phyloP scores from a whole-genome alignment of 2,797 vertebrate genomes.

The Graptemys geographica region DNA sequence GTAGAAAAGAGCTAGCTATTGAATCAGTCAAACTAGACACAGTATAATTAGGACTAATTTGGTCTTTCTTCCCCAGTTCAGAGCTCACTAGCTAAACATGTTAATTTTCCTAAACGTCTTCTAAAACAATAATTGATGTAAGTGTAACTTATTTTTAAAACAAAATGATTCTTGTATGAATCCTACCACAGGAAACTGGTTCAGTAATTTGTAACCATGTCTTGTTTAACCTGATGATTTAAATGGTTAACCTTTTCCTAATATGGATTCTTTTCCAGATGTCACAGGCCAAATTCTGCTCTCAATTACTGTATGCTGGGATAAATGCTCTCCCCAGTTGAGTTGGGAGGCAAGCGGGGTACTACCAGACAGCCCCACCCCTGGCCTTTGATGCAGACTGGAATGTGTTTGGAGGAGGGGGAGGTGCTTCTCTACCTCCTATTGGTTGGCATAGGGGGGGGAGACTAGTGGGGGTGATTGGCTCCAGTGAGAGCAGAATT shows the following conservation, averaged over 20 bases:
- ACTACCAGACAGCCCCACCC: not conserved
- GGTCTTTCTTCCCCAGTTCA: conserved; percentile 1
- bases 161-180: not conserved
- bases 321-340: not conserved
- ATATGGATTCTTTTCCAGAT: not conserved
- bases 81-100: not conserved
- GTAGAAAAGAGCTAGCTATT: not conserved
- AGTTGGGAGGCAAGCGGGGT: not conserved
- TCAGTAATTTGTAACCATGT: not conserved
- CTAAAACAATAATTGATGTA: not conserved
- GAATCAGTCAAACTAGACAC: not conserved
- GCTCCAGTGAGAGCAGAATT: not conserved
- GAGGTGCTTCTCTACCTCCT: not conserved
- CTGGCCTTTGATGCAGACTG: not conserved
- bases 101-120: not conserved
- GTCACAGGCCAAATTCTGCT: not conserved
- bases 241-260: accelerated
- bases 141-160: not conserved
- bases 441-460: not conserved
- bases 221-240: not conserved
- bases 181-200: not conserved
- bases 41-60: conserved; percentile 21
- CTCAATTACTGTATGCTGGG: accelerated
- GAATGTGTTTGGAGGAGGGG: not conserved
- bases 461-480: accelerated